These are phyloP conservation scores for Microcebus jonahi DNA, from an alignment of 2,113 vertebrate genomes.

Conservation along the genomic window DNA sequence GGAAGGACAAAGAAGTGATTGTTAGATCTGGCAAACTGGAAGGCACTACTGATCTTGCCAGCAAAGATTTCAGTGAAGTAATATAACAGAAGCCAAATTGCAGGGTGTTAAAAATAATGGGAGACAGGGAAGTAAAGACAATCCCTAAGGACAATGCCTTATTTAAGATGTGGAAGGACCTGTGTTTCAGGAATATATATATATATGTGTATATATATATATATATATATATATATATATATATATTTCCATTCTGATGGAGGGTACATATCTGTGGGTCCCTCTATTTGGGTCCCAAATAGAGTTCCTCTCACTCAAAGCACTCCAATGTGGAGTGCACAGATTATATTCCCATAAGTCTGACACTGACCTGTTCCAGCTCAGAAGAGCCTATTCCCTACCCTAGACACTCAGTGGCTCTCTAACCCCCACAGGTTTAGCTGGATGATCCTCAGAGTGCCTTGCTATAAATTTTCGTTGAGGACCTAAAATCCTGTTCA, in stretches of 20 bases:
- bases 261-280: fast-evolving
- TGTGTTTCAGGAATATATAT: background rate
- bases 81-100: background rate
- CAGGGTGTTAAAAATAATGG: background rate
- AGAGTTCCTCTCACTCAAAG: background rate
- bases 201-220: too few species aligned
- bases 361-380: background rate
- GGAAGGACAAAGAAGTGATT: background rate
- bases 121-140: too few species aligned
- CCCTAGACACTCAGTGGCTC: fast-evolving
- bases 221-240: too few species aligned
- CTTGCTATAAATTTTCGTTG: fast-evolving
- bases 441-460: background rate
- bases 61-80: background rate
- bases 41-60: background rate
- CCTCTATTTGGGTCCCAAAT: too few species aligned
- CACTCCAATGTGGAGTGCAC: background rate
- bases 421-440: background rate
- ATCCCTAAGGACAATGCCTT: fast-evolving
- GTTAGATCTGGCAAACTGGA: background rate
- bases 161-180: background rate
- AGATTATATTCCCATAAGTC: fast-evolving
- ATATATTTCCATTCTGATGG: background rate
- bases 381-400: background rate
- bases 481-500: background rate